Conservation (phyloP, 2,797 vertebrate genomes). For the Hemitrygon akajei region DNA sequence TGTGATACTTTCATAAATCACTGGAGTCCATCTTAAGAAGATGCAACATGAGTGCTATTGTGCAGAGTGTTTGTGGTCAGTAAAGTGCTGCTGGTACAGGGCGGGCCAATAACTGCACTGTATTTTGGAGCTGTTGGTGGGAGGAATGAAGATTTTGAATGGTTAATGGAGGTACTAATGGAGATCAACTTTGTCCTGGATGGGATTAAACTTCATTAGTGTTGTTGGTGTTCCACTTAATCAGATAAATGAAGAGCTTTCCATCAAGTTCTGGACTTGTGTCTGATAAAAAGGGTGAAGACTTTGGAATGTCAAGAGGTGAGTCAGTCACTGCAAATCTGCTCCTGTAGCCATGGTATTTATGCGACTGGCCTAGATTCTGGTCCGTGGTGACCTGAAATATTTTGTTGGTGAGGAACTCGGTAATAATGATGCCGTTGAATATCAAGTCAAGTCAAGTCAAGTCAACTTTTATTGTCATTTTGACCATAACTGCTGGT, state of each 20-base stretch:
- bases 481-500: too few species aligned
- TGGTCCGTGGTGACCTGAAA: neutral
- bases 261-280: neutral
- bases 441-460: too few species aligned
- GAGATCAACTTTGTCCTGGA: neutral
- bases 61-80: neutral
- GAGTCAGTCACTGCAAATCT: neutral
- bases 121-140: neutral
- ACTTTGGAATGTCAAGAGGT: neutral
- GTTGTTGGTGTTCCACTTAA: neutral
- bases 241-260: neutral
- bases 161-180: neutral
- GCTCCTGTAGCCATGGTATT: neutral
- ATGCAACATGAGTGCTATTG: too few species aligned
- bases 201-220: neutral
- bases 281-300: neutral
- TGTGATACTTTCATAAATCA: too few species aligned
- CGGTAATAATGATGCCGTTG: neutral
- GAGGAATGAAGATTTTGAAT: neutral
- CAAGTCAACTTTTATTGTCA: too few species aligned
- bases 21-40: too few species aligned
- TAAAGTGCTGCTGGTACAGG: neutral
- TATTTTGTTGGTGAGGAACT: neutral
- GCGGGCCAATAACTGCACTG: too few species aligned
- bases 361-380: neutral